These are phyloP conservation scores for Oscheius sp. DNA, from an alignment of 1,140 invertebrate genomes.

Conservation along the genomic window DNA sequence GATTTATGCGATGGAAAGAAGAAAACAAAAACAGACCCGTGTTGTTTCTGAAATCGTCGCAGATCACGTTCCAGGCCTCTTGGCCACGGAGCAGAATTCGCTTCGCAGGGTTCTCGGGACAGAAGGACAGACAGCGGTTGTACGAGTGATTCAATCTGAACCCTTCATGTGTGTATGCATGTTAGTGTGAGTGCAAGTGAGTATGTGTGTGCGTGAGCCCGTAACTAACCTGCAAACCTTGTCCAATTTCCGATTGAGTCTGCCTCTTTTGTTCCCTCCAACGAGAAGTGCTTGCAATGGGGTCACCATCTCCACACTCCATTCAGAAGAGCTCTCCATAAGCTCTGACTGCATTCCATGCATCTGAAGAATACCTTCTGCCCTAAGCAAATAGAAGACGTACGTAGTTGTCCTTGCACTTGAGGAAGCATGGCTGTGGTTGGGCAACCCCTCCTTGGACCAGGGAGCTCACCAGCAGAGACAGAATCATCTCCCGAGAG, in stretches of 20 bases:
- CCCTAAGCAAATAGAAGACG: not conserved
- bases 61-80: not conserved
- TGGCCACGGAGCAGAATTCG: not conserved
- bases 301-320: slow-evolving; percentile 1
- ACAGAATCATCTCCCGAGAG: not conserved
- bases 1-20: too few species aligned
- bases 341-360: not conserved
- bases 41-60: slow-evolving; percentile 6
- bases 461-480: not conserved
- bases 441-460: not conserved
- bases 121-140: not conserved
- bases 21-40: not conserved
- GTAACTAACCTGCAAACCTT: not conserved
- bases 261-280: not conserved
- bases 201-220: too few species aligned
- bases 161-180: not conserved
- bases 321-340: not conserved
- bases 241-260: not conserved
- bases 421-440: slow-evolving; percentile 2
- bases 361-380: not conserved
- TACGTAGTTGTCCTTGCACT: slow-evolving; percentile 6
- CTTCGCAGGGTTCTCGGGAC: not conserved
- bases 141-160: not conserved
- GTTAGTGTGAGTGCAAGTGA: not conserved
- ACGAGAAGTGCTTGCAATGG: not conserved